A percentile compares a stretch with the other conserved stretches of the same genome.
Conservation (phyloP, 2,888 invertebrate genomes). For the Melangyna quadrimaculata region DNA sequence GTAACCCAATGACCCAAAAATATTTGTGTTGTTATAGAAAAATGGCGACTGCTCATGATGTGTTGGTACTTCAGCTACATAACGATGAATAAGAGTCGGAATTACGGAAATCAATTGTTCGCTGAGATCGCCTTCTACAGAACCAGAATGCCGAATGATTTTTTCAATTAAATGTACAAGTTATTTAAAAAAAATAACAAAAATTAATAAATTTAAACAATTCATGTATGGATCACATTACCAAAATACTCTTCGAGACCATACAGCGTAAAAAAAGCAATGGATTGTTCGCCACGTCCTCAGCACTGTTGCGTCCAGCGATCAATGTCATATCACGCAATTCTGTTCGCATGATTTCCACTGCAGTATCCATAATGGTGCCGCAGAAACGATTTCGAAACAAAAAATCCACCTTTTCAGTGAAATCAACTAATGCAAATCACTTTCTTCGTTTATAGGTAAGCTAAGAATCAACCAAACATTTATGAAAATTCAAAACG, state of each 20-base stretch:
- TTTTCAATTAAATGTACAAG: constrained; percentile 78
- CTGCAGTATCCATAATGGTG: constrained; percentile 86
- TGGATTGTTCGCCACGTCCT: constrained; percentile 76
- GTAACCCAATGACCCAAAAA: constrained; percentile 90
- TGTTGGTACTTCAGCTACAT: constrained; percentile 89
- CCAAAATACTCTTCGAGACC: constrained; percentile 81
- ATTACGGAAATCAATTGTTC: constrained; percentile 85
- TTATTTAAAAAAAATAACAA: constrained; percentile 75
- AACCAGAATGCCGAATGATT: constrained; percentile 76
- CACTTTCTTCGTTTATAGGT: constrained; percentile 81
- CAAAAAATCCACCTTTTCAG: constrained; percentile 87
- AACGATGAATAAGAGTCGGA: constrained; percentile 88
- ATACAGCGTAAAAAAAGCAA: constrained; percentile 79
- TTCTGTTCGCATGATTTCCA: constrained; percentile 89
- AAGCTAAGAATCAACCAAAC: constrained; percentile 84
- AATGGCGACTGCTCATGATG: constrained; percentile 92
- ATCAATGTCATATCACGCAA: constrained; percentile 87
- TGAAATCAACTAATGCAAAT: constrained; percentile 86
- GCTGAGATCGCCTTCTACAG: constrained; percentile 59
- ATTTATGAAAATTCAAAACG: constrained; percentile 86
- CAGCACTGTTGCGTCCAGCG: constrained; percentile 80
- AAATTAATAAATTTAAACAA: background rate
- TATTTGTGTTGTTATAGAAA: constrained; percentile 95
- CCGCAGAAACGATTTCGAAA: constrained; percentile 90
- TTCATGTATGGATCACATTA: constrained; percentile 70